These are phyloP conservation scores for Spinibarbus caldwelli DNA, from an alignment of 2,797 vertebrate genomes.

Conservation along the genomic window DNA sequence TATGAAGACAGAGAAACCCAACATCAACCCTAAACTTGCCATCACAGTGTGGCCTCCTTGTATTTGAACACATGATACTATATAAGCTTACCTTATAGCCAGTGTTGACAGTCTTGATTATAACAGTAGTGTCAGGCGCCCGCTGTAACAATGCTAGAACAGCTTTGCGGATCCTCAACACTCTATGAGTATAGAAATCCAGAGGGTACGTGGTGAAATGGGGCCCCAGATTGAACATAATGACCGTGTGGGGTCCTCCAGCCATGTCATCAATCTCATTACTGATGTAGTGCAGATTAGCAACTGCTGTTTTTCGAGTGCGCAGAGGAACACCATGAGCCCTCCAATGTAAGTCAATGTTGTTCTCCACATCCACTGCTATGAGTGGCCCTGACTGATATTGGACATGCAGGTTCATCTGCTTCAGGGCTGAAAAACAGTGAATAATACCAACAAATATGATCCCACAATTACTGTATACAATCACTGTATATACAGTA, in stretches of 20 bases:
- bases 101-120: constrained; percentile 71
- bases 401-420: constrained; percentile 56
- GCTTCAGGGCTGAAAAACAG: constrained; percentile 58
- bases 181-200: constrained; percentile 43
- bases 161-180: constrained; percentile 54
- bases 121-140: constrained; percentile 49
- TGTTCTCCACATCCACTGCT: constrained; percentile 54
- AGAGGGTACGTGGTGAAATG: constrained; percentile 66
- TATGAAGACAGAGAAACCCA: not conserved
- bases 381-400: constrained; percentile 60
- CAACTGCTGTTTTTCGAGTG: constrained; percentile 39
- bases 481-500: too few species aligned
- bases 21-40: too few species aligned
- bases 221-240: constrained; percentile 63
- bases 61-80: not conserved
- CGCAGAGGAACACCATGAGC: constrained; percentile 65
- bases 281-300: constrained; percentile 62
- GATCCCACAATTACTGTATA: too few species aligned
- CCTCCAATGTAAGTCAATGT: constrained; percentile 61
- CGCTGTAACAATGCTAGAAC: constrained; percentile 55
- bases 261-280: constrained; percentile 57
- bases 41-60: not conserved
- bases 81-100: constrained; percentile 64
- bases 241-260: constrained; percentile 60
- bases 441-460: too few species aligned